Evolutionary conservation across 2,113 vertebrate genomes (phyloP), one percentile per base, ranked within the genome.

Genomic region (Aramus guarauna): DNA sequence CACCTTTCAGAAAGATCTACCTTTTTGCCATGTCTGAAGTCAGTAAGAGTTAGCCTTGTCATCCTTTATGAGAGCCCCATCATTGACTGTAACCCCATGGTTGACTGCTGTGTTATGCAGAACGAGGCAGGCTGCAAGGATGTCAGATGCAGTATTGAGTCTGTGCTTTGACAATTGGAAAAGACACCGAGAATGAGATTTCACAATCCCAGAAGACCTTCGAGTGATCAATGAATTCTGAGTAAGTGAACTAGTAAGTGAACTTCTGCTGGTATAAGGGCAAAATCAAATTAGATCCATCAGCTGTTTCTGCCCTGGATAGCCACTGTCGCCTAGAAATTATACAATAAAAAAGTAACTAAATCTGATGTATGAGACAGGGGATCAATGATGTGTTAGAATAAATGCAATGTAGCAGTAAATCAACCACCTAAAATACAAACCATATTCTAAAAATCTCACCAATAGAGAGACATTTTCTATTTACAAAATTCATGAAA

Each of bases 271-370:
- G 71, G 74, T 68, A 95, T 95, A 96, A 96, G 66, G 89, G 81
- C 71, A 85, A 97, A 95, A 95, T 95, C 88, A 88, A 89, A 95
- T 93, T 95, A 96, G 95, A 96, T 69, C 90, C 92, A 90, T 93
- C 94, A 96, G 74, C 63, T 62, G 43, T 91, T 87, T 94, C 90
- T 96, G 90, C 94, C 84, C 76, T 45, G 84, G 86, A 75, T 92
- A 95, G 64, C 94, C 87, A 90, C 41, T 80, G 80, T 88, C 15
- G 43, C 67, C 85, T 74, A 85, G 83, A 96, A 97, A 91, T 78
- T 79, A 82, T 86, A 79, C 91, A 92, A 78, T 75, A 93, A 87
- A 91, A 96, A 93, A 88, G 84, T 92, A 87, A 86, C 81, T 90
- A 94, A 96, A 89, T 90, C 63, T 83, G 83, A 96, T 86, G 50